Conservation (phyloP, 64 coral and sea anemone genomes). For the Pachyseris speciosa region DNA sequence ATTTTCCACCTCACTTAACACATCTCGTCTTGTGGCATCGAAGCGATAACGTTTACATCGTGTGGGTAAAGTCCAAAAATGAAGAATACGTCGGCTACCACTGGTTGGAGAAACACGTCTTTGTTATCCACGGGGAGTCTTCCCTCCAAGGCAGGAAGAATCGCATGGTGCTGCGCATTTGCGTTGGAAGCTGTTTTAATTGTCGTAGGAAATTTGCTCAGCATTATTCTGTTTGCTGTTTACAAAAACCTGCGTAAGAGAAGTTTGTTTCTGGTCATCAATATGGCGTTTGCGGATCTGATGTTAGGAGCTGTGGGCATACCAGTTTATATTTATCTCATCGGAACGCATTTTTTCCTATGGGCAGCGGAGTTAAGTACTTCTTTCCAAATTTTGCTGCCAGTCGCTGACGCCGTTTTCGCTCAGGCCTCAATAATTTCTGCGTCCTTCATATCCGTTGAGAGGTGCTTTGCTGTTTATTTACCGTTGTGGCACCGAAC, state of each 20-base stretch:
- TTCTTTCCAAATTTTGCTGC: too few relatives aligned
- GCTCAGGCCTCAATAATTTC: neutral
- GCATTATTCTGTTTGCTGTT: neutral
- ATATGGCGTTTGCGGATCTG: too few relatives aligned
- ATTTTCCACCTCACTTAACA: too few relatives aligned
- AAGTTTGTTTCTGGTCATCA: too few relatives aligned
- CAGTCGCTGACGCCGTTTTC: neutral
- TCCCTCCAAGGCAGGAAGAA: too few relatives aligned
- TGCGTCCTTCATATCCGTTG: neutral
- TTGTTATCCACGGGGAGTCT: neutral
- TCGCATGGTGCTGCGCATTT: too few relatives aligned
- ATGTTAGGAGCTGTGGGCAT: too few relatives aligned
- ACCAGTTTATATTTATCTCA: too few relatives aligned
- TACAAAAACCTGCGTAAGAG: too few relatives aligned
- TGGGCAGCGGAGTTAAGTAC: too few relatives aligned
- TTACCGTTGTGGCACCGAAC: neutral
- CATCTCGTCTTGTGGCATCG: neutral
- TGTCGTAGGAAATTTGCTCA: neutral
- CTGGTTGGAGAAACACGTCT: neutral
- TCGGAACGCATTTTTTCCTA: too few relatives aligned
- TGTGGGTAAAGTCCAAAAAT: neutral
- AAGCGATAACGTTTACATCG: neutral
- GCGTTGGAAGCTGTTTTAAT: too few relatives aligned
- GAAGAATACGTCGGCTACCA: neutral
- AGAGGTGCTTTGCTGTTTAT: neutral